These are phyloP conservation scores for Ditylenchus dipsaci DNA, from an alignment of 1,140 invertebrate species.

Conservation along the genomic window DNA sequence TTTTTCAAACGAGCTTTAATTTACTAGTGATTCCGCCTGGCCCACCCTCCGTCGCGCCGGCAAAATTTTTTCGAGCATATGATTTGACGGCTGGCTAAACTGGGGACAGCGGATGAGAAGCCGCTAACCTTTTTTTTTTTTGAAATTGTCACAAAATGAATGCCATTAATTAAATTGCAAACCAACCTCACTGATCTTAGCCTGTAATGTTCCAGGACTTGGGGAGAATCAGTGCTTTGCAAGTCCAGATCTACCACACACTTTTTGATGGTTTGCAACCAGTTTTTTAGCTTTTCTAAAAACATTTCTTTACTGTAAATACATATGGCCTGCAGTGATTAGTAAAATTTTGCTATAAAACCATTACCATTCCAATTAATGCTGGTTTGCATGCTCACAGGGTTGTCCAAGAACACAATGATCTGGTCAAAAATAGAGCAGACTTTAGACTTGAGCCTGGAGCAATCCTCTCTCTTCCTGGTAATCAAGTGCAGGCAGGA, in stretches of 20 bases:
- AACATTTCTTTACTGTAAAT: too few relatives aligned
- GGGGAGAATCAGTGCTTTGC: conserved; percentile 1
- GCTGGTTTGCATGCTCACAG: neutral
- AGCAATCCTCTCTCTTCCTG: conserved; percentile 24
- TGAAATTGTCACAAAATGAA: too few relatives aligned
- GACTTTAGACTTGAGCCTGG: conserved; percentile 23
- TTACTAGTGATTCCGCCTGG: too few relatives aligned
- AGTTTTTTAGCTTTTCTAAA: conserved; percentile 24
- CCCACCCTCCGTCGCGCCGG: too few relatives aligned
- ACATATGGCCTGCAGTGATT: conserved; percentile 12
- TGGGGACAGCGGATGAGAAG: too few relatives aligned
- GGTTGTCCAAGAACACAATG: conserved; percentile 23
- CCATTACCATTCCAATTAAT: neutral
- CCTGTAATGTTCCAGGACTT: conserved; percentile 28
- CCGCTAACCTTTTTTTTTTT: too few relatives aligned
- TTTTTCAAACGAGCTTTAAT: too few relatives aligned
- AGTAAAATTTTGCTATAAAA: neutral
- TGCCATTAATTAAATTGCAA: neutral
- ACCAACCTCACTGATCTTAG: conserved; percentile 27
- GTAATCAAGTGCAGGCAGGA: conserved; percentile 28
- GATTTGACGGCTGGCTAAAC: too few relatives aligned
- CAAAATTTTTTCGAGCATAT: too few relatives aligned
- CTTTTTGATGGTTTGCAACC: conserved; percentile 19
- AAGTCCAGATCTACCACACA: conserved; percentile 21
- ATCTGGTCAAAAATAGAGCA: conserved; percentile 37